Conservation (phyloP, 2,888 invertebrate genomes). For the Vannuccia rotundouncinata region DNA sequence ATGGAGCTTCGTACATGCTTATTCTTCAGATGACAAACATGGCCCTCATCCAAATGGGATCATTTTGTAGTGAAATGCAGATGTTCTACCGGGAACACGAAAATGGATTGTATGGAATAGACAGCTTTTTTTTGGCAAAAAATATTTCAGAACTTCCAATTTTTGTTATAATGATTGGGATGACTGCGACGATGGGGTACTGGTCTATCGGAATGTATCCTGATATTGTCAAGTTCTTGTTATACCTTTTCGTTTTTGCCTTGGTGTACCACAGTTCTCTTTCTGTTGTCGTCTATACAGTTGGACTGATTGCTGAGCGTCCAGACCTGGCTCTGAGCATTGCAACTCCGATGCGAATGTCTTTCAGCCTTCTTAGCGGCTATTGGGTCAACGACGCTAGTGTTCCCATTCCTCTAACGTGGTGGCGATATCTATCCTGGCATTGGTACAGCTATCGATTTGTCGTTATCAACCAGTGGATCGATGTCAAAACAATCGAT, state of each 20-base stretch:
- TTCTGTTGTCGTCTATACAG: slow-evolving; percentile 77
- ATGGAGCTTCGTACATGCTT: slow-evolving; percentile 34
- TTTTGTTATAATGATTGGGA: background rate
- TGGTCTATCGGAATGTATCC: slow-evolving; percentile 68
- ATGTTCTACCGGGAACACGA: slow-evolving; percentile 6
- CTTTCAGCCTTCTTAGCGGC: slow-evolving; percentile 83
- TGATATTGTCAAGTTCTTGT: slow-evolving; percentile 36
- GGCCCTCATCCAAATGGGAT: background rate
- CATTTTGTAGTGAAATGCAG: background rate
- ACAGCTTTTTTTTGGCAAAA: background rate
- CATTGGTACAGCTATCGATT: slow-evolving; percentile 83
- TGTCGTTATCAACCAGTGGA: slow-evolving; percentile 77
- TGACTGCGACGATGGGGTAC: slow-evolving; percentile 58
- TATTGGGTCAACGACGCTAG: slow-evolving; percentile 75
- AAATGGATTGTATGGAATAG: background rate
- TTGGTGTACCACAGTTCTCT: slow-evolving; percentile 77
- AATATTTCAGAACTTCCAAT: background rate
- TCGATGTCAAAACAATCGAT: slow-evolving; percentile 66
- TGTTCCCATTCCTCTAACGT: slow-evolving; percentile 48
- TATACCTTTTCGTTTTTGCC: slow-evolving; percentile 62
- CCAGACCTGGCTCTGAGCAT: slow-evolving; percentile 79
- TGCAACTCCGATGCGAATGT: slow-evolving; percentile 81
- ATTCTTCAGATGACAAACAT: slow-evolving; percentile 36
- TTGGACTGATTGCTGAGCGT: slow-evolving; percentile 74
- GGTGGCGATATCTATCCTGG: slow-evolving; percentile 70